Conservation (phyloP, 2,888 invertebrate genomes). For the Nyleta sp. region DNA sequence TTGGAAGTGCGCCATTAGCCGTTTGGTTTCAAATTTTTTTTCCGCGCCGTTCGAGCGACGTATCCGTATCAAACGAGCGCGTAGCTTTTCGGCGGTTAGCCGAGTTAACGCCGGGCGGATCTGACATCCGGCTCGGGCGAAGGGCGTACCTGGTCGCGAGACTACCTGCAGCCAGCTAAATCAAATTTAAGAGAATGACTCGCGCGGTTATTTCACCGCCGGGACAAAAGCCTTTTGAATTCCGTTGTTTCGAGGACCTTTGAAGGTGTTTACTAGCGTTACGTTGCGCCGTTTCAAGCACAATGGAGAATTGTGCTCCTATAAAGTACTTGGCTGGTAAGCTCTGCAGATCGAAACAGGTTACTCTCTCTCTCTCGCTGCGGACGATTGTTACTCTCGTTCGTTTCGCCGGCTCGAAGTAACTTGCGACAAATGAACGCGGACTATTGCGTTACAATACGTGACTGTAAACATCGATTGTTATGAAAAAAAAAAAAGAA, state of each 20-base stretch:
- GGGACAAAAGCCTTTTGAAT: constrained; percentile 79
- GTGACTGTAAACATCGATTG: constrained; percentile 51
- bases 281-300: constrained; percentile 60
- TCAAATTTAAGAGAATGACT: constrained; percentile 82
- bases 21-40: constrained; percentile 7
- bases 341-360: constrained; percentile 61
- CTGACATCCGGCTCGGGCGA: constrained; percentile 35
- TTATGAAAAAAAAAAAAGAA: constrained; percentile 21
- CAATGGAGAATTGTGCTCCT: constrained; percentile 74
- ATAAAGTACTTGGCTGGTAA: constrained; percentile 67
- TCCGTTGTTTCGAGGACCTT: constrained; percentile 76
- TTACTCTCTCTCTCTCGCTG: constrained; percentile 42
- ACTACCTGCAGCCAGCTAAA: constrained; percentile 68
- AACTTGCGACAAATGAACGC: constrained; percentile 57
- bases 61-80: constrained; percentile 25
- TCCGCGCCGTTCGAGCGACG: constrained; percentile 5
- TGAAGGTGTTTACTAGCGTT: constrained; percentile 72
- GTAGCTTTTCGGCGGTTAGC: constrained; percentile 32
- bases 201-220: constrained; percentile 74
- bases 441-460: constrained; percentile 55
- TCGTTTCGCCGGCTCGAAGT: constrained; percentile 45
- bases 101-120: constrained; percentile 36
- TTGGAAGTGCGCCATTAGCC: constrained; percentile 16
- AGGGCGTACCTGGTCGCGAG: constrained; percentile 36
- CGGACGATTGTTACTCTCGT: constrained; percentile 52